These are phyloP conservation scores for Lithophane leautieri DNA, from an alignment of 2,888 invertebrate species.

Conservation along the genomic window DNA sequence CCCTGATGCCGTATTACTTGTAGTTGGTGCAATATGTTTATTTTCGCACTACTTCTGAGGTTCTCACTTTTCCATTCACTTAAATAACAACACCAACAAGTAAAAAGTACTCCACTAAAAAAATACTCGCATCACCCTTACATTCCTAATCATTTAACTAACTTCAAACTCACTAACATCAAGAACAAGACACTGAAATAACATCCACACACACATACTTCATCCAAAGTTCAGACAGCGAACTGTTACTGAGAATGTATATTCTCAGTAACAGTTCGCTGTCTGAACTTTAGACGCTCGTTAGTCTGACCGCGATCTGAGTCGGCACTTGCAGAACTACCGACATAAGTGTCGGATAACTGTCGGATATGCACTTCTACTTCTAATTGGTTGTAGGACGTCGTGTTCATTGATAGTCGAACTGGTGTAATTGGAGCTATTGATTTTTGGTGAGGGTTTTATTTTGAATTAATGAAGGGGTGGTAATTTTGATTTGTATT, in stretches of 20 bases:
- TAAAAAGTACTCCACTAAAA: neutral
- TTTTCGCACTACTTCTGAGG: neutral
- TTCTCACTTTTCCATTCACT: neutral
- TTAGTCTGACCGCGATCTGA: slow-evolving; percentile 62
- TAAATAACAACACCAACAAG: neutral
- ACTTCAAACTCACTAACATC: neutral
- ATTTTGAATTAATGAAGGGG: neutral
- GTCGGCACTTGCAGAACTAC: slow-evolving; percentile 49
- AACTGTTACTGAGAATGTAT: no score
- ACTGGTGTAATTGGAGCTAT: slow-evolving; percentile 47
- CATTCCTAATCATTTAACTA: neutral
- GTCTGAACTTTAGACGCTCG: slow-evolving; percentile 62
- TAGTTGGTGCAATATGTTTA: neutral
- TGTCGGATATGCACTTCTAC: slow-evolving; percentile 59
- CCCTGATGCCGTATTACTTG: neutral
- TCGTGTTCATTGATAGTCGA: slow-evolving; percentile 53
- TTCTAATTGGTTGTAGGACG: slow-evolving; percentile 57
- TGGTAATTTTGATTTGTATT: neutral
- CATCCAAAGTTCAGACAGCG: no score
- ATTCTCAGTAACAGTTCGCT: slow-evolving; percentile 37
- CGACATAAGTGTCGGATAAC: slow-evolving; percentile 44
- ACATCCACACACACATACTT: slow-evolving; percentile 18
- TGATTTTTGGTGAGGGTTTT: slow-evolving; percentile 33
- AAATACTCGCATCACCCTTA: neutral
- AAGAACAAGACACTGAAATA: slow-evolving; percentile 24